These are phyloP conservation scores for Tetrapedia diversipes DNA, from an alignment of 2,888 invertebrate genomes.

Conservation along the genomic window DNA sequence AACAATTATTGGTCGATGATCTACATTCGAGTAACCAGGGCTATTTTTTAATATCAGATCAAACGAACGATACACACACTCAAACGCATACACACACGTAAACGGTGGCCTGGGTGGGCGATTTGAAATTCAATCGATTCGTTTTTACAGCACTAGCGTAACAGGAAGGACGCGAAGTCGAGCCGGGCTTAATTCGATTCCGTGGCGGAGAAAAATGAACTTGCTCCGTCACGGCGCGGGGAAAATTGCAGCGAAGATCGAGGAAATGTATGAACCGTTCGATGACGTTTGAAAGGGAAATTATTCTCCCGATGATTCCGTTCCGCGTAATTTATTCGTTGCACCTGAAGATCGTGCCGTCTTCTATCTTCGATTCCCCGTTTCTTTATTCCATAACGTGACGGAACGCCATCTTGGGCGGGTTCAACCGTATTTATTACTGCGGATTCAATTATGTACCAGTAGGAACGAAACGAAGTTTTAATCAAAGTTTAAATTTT, in stretches of 20 bases:
- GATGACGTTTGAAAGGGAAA: constrained; percentile 26
- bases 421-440: too few relatives aligned
- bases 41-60: constrained; percentile 70
- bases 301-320: not conserved
- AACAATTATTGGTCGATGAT: constrained; percentile 61
- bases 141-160: constrained; percentile 51
- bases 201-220: constrained; percentile 38
- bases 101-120: constrained; percentile 30
- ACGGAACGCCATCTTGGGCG: too few relatives aligned
- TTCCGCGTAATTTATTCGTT: not conserved
- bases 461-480: too few relatives aligned
- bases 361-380: not conserved
- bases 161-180: constrained; percentile 28
- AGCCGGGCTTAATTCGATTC: constrained; percentile 41
- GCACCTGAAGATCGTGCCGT: not conserved
- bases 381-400: too few relatives aligned
- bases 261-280: constrained; percentile 11
- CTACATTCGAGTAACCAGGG: constrained; percentile 55
- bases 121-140: constrained; percentile 71
- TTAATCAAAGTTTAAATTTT: too few relatives aligned
- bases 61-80: constrained; percentile 53
- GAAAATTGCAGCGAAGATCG: constrained; percentile 37
- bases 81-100: too few relatives aligned
- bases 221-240: not conserved
- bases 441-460: too few relatives aligned